Base-by-base conservation (phyloP, 2,113 vertebrate genomes). In the Xenopus laevis region DNA sequence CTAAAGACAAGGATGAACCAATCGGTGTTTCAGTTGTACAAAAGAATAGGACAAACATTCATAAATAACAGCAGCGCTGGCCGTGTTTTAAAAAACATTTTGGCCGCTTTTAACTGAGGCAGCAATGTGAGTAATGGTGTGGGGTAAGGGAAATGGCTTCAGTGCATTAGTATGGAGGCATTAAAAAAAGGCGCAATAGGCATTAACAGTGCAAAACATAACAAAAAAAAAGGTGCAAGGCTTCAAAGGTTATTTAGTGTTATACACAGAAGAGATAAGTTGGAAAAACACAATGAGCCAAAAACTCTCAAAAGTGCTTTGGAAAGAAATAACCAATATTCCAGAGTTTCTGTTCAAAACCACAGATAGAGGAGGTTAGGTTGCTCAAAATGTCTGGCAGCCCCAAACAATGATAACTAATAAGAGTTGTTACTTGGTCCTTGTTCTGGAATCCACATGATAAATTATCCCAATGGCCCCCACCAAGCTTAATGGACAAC, bases 121-220 rank as follows among this genome's bases (percentile, higher is more conserved):
- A 62, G 27, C 73, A 63, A 68, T 58, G 65, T 75, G 73, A 66
- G 53, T 62, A 13, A 69, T 55, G 63, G 53, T 13, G 13, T 15
- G 13, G 52, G 23, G 44, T 55, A 67, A 55, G 10, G 72, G 44
- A 20, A 61, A 75, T 75, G 73, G 73, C 65, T 75, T 75, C 73
- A 75, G 73, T 75, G 73, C 73, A 75, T 75, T 62, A 75, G 61
- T 75, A 69, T 63, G 73, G 65, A 75, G 73, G 73, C 73, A 63
- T 75, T 72, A 15, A 21, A 63, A 46, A n/a, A 75, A 75, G 73
- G 73, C 73, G 73, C 73, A 75, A 75, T 68, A 75, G 73, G 73
- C 67, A 53, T 75, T 62, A 75, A 75, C 73, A 75, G 73, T 75
- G 73, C 73, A 75, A 75, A 75, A 65, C 2, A 69, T 69, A 68